A percentile compares a stretch with the other conserved stretches of the same genome.
Evolutionary conservation across 2,888 invertebrate species (phyloP).

Genomic region (Adelphocoris suturalis): DNA sequence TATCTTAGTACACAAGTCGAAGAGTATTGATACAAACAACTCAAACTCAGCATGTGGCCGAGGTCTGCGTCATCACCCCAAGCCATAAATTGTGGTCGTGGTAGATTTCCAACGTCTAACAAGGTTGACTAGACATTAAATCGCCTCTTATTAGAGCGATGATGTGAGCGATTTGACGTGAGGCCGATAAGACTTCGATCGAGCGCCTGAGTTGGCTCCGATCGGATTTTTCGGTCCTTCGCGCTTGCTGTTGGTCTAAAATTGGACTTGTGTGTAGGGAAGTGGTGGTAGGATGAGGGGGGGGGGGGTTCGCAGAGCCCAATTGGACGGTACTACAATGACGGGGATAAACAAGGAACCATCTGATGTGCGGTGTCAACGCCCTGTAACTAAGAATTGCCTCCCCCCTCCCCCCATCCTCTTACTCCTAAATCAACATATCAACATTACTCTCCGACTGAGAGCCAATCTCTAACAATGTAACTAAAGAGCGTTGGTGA

Average conservation of each 20-base stretch:
- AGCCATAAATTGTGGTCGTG: no score
- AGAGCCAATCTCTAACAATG: no score
- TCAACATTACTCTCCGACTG: no score
- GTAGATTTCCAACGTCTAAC: no score
- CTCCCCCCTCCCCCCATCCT: no score
- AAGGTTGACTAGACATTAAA: no score
- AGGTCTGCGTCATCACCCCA: no score
- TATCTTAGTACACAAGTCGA: no score
- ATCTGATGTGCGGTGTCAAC: conserved; percentile 30
- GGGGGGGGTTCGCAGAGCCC: background rate
- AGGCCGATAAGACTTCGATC: background rate
- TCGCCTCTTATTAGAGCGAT: background rate
- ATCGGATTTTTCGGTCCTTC: background rate
- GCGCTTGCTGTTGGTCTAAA: background rate
- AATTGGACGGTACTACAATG: background rate
- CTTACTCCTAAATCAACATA: no score
- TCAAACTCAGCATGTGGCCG: no score
- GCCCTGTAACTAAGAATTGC: background rate
- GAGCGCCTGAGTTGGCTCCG: background rate
- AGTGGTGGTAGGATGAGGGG: background rate
- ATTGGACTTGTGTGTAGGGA: background rate
- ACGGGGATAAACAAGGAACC: conserved; percentile 44
- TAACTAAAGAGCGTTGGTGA: no score
- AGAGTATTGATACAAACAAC: no score
- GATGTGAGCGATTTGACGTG: background rate